phyloP scores from a whole-genome alignment of 2,797 vertebrate species.

The Notamacropus eugenii region DNA sequence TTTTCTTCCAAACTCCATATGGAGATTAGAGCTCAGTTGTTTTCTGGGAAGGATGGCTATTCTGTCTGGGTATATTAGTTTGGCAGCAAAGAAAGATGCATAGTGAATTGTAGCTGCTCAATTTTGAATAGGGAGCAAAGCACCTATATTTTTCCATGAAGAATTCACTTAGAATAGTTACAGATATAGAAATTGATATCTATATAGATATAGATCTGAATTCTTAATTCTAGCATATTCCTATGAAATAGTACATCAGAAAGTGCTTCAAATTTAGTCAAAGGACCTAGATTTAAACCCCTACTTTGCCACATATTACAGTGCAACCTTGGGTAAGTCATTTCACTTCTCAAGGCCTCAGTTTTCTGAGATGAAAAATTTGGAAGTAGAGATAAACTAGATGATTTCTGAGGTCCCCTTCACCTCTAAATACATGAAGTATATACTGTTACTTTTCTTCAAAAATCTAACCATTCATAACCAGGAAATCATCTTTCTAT shows the following conservation, averaged over 20 bases:
- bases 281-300: not conserved
- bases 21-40: slow-evolving; percentile 39
- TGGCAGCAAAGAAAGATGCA: not conserved
- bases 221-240: slow-evolving; percentile 5
- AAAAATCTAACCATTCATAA: not conserved
- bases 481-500: not conserved
- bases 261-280: slow-evolving; percentile 12
- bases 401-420: not conserved
- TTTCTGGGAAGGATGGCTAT: slow-evolving; percentile 13
- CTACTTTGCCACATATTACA: not conserved
- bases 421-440: not conserved
- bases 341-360: not conserved
- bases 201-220: not conserved
- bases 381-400: not conserved
- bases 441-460: not conserved
- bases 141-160: not conserved
- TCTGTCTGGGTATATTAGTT: not conserved
- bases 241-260: not conserved
- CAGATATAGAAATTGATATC: not conserved
- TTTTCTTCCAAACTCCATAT: not conserved
- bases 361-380: not conserved
- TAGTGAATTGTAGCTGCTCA: not conserved
- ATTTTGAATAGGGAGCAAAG: not conserved
- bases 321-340: not conserved
- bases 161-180: not conserved